Base-by-base conservation (phyloP, 2,797 vertebrate genomes). In the Paguma larvata region DNA sequence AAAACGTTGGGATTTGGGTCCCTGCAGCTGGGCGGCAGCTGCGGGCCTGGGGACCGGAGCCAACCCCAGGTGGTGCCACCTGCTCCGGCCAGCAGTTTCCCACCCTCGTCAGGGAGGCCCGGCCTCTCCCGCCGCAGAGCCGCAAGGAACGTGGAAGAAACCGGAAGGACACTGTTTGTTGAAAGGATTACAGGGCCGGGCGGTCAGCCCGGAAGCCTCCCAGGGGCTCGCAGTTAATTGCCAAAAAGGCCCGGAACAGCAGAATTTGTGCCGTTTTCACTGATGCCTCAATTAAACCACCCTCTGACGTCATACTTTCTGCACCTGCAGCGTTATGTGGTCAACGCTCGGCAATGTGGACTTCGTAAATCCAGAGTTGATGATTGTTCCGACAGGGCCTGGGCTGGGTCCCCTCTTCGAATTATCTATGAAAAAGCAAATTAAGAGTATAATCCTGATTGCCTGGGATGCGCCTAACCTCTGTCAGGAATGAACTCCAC, bases 21-120 rank as follows among this genome's bases (percentile, higher is more conserved):
- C 46, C 53, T n/a, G n/a, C 95, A 90, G 93, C 96, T 80, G 97
- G 92, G 82, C 63, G 0, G 94, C 98, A 97, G 97, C 97, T 97
- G 97, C 10, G 73, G 41, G 19, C 65, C 80, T 75, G 94, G 83
- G 83, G 93, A 92, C 44, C 1, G 23, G 91, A 92, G 95, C 88
- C 46, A 12, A 15, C 23, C 95, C 48, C 98, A 95, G 95, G 95
- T 86, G 97, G 77, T 1, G 7, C 93, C 97, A 95, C 96, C 97
- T 96, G 97, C 41, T 90, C 7, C 3, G 0, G n/a, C 46, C 16
- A 19, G 85, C 77, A 38, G 59, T 27, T 86, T 90, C 86, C 80
- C 77, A 44, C 16, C 65, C 80, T 80, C 0, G 0, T 48, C 44
- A 10, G 10, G 1, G 92, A n/a, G 80, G 32, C 79, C 85, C 8